Base-by-base conservation (phyloP, 1,140 invertebrate genomes). In the Brachionus calyciflorus region DNA sequence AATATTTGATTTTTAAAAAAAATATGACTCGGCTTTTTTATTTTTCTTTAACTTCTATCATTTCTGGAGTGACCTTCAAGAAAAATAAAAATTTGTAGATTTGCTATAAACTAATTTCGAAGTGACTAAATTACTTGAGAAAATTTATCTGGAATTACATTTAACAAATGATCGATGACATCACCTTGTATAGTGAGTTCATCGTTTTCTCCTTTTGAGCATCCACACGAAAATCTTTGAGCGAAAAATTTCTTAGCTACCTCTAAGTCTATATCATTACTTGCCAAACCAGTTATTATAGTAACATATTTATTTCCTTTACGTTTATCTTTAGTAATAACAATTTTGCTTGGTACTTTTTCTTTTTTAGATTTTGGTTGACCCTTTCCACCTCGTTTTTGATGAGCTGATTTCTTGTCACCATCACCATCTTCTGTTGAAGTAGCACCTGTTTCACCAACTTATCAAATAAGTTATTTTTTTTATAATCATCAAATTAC, bases 271-370 rank as follows among this genome's bases (percentile, higher is more conserved):
- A 99, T 96, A 83, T 92, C 93, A 87, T 94, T 96, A 78, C 92
- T 92, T 82, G 90, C 92, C 41, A 89, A 82, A 17, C 89, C 89
- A 70, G 85, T 87, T 33, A 90, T 83, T 21, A 89, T 86, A 2
- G 96, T 99, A 0, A 98, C 94, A 60, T 91, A 96, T 88, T 99
- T 99, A 89, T 98, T 98, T 83, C 98, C 99, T 60, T 96, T 96
- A 80, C 96, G 88, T 14, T 94, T 93, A 37, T 95, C 92, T 82
- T 94, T 89, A 1, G 91, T 95, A 10, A 98, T 87, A 80, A 90
- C 85, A 44, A 90, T 87, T 85, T 91, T 88, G 81, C 92, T 91
- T 51, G 89, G 89, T 79, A 90, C 90, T 81, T 91, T 81, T 83
- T 93, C 91, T 86, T 93, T 93, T 85, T 93, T 93, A 10, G 91